A percentile compares a stretch with the other conserved stretches of the same genome.
Conservation (phyloP, 53 echinoderm and acorn worm species). For the Holothuria scabra region DNA sequence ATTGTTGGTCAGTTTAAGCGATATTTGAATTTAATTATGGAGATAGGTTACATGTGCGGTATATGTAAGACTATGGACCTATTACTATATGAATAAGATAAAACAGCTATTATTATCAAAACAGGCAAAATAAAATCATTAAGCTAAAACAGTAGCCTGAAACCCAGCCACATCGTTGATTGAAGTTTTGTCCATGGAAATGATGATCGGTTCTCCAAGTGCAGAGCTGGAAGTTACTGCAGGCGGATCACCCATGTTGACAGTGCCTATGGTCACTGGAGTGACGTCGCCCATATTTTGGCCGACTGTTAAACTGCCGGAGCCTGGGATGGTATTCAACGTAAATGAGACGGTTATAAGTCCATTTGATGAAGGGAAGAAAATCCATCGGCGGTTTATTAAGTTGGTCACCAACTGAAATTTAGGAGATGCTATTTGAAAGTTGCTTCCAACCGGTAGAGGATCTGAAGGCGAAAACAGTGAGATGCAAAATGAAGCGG, state of each 20-base stretch:
- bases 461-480: not conserved
- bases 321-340: not conserved
- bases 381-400: slow-evolving; percentile 32
- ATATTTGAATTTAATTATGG: too few relatives aligned
- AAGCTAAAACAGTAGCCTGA: not conserved
- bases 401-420: slow-evolving; percentile 24
- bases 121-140: too few relatives aligned
- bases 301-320: not conserved
- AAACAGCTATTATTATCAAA: too few relatives aligned
- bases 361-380: not conserved
- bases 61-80: too few relatives aligned
- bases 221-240: not conserved
- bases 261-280: not conserved
- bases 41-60: too few relatives aligned
- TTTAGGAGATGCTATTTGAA: not conserved
- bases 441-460: not conserved
- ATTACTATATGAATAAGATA: too few relatives aligned
- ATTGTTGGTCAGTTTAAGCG: too few relatives aligned
- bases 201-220: slow-evolving; percentile 6
- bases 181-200: slow-evolving; percentile 25
- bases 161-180: not conserved
- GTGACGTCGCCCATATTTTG: not conserved
- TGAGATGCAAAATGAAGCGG: too few relatives aligned
- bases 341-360: not conserved
- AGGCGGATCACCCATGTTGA: not conserved